Conservation (phyloP, 1,140 invertebrate genomes). For the Drosophila arawakana region DNA sequence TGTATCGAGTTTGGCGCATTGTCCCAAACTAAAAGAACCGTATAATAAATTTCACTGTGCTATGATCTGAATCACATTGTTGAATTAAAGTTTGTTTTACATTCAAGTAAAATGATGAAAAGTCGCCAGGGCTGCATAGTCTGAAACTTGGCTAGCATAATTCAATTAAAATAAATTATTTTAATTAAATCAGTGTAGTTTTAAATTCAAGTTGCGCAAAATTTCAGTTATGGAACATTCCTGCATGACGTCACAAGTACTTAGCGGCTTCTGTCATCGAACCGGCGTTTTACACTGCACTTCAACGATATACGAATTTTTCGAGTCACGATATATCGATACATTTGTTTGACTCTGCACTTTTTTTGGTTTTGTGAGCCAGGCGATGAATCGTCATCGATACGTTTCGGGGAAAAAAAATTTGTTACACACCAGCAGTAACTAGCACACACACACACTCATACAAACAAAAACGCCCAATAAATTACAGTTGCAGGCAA, state of each 20-base stretch:
- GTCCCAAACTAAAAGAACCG: not conserved
- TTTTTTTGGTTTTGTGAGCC: conserved; percentile 3
- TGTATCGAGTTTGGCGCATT: conserved; percentile 4
- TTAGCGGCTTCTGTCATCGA: not conserved
- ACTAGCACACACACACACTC: conserved; percentile 24
- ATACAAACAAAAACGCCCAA: conserved; percentile 66
- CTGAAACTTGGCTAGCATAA: not conserved
- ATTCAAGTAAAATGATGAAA: not conserved
- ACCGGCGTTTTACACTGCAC: not conserved
- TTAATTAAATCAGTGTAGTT: not conserved
- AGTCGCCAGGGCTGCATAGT: not conserved
- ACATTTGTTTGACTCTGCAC: not conserved
- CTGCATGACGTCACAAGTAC: not conserved
- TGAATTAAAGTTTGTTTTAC: conserved; percentile 1
- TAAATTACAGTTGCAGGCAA: conserved; percentile 52
- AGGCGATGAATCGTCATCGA: conserved; percentile 35
- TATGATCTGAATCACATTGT: not conserved
- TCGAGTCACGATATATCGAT: conserved; percentile 10
- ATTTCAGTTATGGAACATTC: not conserved
- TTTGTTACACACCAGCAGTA: conserved; percentile 43
- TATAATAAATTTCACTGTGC: not conserved
- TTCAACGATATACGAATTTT: not conserved
- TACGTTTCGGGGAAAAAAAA: conserved; percentile 23
- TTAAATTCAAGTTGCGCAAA: not conserved
- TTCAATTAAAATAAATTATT: not conserved